These are phyloP conservation scores for Cyanocitta stelleri DNA, from an alignment of 2,113 vertebrate genomes.

Conservation along the genomic window DNA sequence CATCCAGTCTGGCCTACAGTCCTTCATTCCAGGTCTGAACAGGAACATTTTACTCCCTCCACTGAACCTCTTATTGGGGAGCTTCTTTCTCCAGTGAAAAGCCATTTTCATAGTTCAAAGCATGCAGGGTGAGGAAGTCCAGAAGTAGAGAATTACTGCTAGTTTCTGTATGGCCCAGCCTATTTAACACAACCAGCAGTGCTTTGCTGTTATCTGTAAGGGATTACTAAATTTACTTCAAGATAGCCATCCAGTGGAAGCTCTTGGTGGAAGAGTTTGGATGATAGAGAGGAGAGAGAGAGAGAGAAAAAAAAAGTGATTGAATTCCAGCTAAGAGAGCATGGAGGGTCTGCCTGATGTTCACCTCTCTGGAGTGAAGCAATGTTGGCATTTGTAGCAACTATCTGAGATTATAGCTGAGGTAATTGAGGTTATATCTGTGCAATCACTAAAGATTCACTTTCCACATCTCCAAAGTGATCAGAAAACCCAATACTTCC, in stretches of 20 bases:
- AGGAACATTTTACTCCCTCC: background rate
- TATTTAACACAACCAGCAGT: background rate
- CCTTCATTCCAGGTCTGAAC: background rate
- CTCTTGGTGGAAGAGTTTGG: background rate
- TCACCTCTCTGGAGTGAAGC: background rate
- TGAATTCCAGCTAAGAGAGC: background rate
- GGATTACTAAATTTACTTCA: background rate
- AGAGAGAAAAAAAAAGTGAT: background rate
- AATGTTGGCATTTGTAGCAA: background rate
- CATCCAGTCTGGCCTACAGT: background rate
- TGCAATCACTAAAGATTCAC: background rate
- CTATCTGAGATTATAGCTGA: background rate
- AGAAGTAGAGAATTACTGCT: background rate
- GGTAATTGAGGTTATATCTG: background rate
- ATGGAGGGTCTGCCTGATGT: background rate
- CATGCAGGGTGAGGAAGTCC: background rate
- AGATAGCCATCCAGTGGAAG: background rate
- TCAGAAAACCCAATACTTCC: background rate
- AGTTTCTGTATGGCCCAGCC: background rate
- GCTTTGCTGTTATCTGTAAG: background rate
- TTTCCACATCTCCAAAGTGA: background rate
- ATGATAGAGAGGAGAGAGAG: background rate
- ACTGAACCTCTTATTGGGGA: background rate
- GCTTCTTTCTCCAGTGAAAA: background rate
- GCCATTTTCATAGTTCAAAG: background rate